Conservation (phyloP, 2,888 invertebrate genomes). For the Papilio gigon region DNA sequence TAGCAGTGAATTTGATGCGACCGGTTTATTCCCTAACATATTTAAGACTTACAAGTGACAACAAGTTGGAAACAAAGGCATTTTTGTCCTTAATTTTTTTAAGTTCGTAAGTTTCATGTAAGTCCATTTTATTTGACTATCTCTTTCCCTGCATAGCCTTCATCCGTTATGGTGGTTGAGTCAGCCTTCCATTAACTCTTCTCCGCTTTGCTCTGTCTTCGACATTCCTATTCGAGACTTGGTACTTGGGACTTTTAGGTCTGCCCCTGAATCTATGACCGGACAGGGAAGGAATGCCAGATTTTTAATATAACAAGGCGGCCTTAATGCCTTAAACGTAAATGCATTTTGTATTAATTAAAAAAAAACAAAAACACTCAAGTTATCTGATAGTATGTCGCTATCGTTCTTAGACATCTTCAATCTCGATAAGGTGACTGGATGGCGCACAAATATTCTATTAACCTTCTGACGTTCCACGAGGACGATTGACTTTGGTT, state of each 20-base stretch:
- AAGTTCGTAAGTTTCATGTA: neutral
- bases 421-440: constrained; percentile 1
- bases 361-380: neutral
- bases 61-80: neutral
- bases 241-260: too few species aligned
- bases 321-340: too few species aligned
- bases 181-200: too few species aligned
- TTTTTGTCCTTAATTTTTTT: neutral
- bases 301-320: too few species aligned
- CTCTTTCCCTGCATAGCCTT: too few species aligned
- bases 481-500: neutral
- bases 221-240: too few species aligned
- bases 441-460: constrained; percentile 12
- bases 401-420: constrained; percentile 16
- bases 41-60: neutral
- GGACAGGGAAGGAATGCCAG: too few species aligned
- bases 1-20: neutral
- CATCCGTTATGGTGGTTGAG: too few species aligned
- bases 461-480: constrained; percentile 3
- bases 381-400: constrained; percentile 14
- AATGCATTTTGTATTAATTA: neutral
- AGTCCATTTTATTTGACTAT: too few species aligned
- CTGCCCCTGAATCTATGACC: too few species aligned
- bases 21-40: neutral
- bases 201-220: too few species aligned